phyloP scores from a whole-genome alignment of 1,140 invertebrate genomes.

The Pinna nobilis region DNA sequence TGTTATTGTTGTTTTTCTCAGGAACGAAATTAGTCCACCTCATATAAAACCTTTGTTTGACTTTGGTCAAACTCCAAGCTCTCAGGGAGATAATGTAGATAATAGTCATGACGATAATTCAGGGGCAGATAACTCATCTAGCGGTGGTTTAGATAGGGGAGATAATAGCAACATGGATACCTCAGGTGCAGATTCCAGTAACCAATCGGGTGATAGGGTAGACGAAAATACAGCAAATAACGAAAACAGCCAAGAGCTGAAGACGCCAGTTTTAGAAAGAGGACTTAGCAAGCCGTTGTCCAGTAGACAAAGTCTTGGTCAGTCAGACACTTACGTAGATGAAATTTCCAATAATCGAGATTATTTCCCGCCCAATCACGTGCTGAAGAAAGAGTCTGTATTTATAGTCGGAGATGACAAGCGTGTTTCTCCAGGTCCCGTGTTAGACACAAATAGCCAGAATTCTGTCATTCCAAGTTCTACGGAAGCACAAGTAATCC shows the following conservation, averaged over 20 bases:
- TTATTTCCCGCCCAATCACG: conserved; percentile 1
- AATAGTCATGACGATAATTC: conserved; percentile 28
- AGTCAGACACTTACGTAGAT: no score
- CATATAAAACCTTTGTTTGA: conserved; percentile 43
- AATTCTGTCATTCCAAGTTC: not conserved
- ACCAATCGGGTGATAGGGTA: conserved; percentile 7
- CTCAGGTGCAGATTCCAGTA: conserved; percentile 2
- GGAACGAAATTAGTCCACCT: conserved; percentile 74
- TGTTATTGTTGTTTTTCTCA: conserved; percentile 90
- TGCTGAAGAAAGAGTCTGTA: conserved; percentile 19
- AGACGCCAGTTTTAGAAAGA: conserved; percentile 4
- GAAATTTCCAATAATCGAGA: no score
- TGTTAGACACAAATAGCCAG: no score
- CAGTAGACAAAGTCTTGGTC: not conserved
- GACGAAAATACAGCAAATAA: not conserved
- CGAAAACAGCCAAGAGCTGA: not conserved
- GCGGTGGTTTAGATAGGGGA: conserved; percentile 11
- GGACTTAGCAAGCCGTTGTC: not conserved
- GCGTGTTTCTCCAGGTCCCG: not conserved
- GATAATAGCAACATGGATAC: conserved; percentile 15
- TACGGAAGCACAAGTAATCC: not conserved
- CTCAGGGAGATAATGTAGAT: conserved; percentile 49
- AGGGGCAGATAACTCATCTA: conserved; percentile 34
- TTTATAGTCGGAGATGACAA: conserved; percentile 9
- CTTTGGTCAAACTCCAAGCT: conserved; percentile 35